Percentiles rank a stretch among this genome's conserved stretches.
Conservation (phyloP, 2,113 vertebrate species). For the Scytalopus superciliaris region DNA sequence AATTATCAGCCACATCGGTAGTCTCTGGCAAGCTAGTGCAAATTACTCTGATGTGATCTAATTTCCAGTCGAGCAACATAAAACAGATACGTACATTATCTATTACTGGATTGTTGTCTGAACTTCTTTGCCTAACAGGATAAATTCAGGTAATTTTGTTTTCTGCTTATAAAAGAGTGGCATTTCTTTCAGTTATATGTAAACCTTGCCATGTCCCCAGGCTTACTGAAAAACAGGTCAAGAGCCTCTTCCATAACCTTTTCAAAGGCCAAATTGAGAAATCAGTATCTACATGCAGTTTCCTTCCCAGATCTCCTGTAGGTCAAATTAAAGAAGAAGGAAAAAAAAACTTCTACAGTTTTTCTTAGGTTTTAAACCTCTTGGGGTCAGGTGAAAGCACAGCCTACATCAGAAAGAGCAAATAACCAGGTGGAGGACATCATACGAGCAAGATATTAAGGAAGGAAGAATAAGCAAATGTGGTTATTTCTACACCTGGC, state of each 20-base stretch:
- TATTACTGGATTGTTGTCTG: background rate
- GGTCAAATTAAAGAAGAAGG: background rate
- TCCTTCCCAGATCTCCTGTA: background rate
- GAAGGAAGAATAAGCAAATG: background rate
- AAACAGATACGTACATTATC: background rate
- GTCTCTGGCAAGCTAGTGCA: background rate
- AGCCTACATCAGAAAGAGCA: background rate
- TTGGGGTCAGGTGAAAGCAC: background rate
- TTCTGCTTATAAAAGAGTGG: background rate
- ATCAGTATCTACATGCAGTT: background rate
- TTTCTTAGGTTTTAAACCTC: background rate
- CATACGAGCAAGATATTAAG: background rate
- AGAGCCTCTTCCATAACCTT: background rate
- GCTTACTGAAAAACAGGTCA: background rate
- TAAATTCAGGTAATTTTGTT: conserved; percentile 1
- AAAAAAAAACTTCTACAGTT: background rate
- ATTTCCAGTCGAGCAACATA: background rate
- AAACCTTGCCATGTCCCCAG: background rate
- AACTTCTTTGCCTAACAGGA: background rate
- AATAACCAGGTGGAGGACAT: background rate
- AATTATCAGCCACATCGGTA: background rate
- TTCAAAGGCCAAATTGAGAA: background rate
- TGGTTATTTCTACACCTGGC: background rate
- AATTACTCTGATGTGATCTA: background rate
- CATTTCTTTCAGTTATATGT: background rate